These are phyloP conservation scores for Limulus polyphemus DNA, from an alignment of 2,888 invertebrate species.

Conservation along the genomic window DNA sequence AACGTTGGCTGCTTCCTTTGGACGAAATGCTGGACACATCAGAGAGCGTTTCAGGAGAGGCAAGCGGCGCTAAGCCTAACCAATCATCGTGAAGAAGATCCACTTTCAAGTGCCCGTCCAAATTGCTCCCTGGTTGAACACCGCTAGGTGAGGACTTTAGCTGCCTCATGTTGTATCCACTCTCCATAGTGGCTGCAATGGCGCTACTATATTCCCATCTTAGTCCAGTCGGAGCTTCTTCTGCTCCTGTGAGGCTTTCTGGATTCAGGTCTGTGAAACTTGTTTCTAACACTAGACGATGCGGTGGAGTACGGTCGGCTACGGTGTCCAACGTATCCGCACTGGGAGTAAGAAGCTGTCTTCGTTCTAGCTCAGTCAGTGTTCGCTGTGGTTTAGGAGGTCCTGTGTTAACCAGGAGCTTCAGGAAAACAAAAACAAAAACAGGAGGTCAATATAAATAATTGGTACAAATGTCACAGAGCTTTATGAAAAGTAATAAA, in stretches of 20 bases:
- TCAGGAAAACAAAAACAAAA: background rate
- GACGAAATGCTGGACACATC: slow-evolving; percentile 66
- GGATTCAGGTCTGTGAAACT: slow-evolving; percentile 53
- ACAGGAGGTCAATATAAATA: no score
- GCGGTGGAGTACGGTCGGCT: slow-evolving; percentile 38
- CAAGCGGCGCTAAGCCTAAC: slow-evolving; percentile 59
- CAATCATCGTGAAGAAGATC: slow-evolving; percentile 34
- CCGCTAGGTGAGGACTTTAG: slow-evolving; percentile 11
- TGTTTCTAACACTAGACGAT: slow-evolving; percentile 55
- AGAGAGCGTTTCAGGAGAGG: slow-evolving; percentile 67
- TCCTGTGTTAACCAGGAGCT: slow-evolving; percentile 48
- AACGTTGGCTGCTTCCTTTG: slow-evolving; percentile 33
- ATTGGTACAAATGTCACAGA: no score
- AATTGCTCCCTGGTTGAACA: slow-evolving; percentile 31
- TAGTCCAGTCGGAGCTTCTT: slow-evolving; percentile 1
- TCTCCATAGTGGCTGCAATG: slow-evolving; percentile 6
- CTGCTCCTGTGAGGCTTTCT: slow-evolving; percentile 30
- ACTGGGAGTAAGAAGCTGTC: slow-evolving; percentile 30
- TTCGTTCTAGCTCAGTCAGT: slow-evolving; percentile 36
- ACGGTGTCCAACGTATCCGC: slow-evolving; percentile 12
- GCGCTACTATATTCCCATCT: slow-evolving; percentile 16
- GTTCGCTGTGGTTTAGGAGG: slow-evolving; percentile 61
- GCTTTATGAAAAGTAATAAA: no score
- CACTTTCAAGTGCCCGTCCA: slow-evolving; percentile 27
- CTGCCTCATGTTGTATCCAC: slow-evolving; percentile 1